phyloP scores from a whole-genome alignment of 2,797 vertebrate species.

The Phrynocephalus vlangalii region DNA sequence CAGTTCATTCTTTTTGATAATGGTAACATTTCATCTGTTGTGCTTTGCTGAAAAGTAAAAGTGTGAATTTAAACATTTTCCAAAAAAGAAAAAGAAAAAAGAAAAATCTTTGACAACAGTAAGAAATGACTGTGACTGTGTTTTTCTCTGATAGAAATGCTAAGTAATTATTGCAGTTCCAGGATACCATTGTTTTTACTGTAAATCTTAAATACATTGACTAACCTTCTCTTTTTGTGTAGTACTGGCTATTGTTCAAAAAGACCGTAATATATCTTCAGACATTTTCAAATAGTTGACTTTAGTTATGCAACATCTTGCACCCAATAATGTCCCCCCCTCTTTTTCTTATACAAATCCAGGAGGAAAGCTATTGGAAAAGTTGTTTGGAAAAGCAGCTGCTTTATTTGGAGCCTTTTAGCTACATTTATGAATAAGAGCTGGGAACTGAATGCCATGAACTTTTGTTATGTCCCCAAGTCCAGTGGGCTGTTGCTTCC shows the following conservation, averaged over 20 bases:
- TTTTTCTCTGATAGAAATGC: background rate
- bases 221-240: background rate
- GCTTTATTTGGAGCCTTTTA: background rate
- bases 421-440: background rate
- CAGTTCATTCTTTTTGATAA: too few relatives aligned
- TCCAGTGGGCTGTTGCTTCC: slow-evolving; percentile 41
- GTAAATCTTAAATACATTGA: background rate
- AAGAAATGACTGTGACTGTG: background rate
- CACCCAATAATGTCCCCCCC: background rate
- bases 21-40: background rate
- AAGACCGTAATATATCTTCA: background rate
- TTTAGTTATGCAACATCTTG: background rate
- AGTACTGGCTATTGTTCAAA: background rate
- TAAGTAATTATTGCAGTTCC: background rate
- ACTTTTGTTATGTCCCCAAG: slow-evolving; percentile 10
- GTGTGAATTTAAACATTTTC: too few relatives aligned
- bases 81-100: too few relatives aligned
- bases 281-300: background rate
- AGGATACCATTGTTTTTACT: background rate
- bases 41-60: background rate
- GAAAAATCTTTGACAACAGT: background rate
- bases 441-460: background rate
- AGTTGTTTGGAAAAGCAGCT: background rate
- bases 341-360: background rate
- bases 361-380: background rate